These are phyloP conservation scores for Anastrepha ludens DNA, from an alignment of 1,140 invertebrate species.

Conservation along the genomic window DNA sequence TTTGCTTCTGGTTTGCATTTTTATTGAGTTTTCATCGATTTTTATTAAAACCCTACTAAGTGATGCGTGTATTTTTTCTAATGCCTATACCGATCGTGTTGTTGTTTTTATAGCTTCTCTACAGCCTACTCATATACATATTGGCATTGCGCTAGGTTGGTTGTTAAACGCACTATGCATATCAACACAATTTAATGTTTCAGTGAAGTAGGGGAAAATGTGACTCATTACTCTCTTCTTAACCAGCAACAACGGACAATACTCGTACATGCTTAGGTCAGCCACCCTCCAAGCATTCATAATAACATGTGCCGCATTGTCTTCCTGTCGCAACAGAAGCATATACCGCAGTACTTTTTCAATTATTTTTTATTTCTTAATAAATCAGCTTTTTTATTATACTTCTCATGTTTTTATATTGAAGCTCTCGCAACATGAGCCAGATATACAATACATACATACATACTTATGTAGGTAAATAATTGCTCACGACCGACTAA, in stretches of 20 bases:
- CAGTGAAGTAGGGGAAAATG: not conserved
- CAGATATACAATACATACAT: too few relatives aligned
- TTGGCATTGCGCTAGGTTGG: not conserved
- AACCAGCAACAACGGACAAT: not conserved
- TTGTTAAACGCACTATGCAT: not conserved
- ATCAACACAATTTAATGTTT: not conserved
- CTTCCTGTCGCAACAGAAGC: too few relatives aligned
- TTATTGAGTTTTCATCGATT: constrained; percentile 49
- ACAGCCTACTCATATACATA: not conserved
- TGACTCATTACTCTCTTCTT: not conserved
- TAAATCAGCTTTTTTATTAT: too few relatives aligned
- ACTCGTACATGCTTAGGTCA: too few relatives aligned
- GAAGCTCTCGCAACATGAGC: too few relatives aligned
- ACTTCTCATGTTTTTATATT: too few relatives aligned
- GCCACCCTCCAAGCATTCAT: not conserved
- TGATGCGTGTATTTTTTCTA: not conserved
- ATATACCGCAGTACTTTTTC: too few relatives aligned
- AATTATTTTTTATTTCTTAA: too few relatives aligned
- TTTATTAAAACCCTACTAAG: not conserved
- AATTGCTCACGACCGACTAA: too few relatives aligned
- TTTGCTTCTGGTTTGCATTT: not conserved
- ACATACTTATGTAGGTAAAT: too few relatives aligned
- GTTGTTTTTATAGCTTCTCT: not conserved
- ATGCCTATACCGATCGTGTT: too few relatives aligned
- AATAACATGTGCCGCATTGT: too few relatives aligned